Percentiles rank a stretch among this genome's conserved stretches.
Evolutionary conservation across 2,113 vertebrate genomes (phyloP).

Genomic region (Acanthochromis polyacanthus): DNA sequence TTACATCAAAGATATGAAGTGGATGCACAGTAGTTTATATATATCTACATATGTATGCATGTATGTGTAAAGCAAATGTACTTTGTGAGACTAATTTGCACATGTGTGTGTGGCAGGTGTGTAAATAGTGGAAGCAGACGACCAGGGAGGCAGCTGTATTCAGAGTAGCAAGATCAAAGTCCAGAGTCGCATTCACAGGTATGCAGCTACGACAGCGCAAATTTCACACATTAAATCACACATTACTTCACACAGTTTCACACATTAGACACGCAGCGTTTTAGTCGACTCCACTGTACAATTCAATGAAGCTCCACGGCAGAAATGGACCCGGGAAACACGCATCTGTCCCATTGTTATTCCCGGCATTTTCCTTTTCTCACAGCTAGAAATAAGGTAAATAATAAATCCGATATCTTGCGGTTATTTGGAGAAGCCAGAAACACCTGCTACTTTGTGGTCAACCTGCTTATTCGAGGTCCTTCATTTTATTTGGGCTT

Average conservation of each 20-base stretch:
- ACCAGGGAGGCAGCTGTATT: constrained; percentile 68
- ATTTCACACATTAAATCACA: constrained; percentile 39
- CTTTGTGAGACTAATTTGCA: not conserved
- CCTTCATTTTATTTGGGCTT: not conserved
- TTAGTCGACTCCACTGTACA: not conserved
- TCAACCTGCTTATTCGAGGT: not conserved
- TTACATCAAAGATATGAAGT: not conserved
- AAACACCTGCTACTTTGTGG: not conserved
- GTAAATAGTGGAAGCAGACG: constrained; percentile 73
- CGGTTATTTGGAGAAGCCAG: not conserved
- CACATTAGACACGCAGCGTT: not conserved
- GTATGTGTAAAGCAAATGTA: not conserved
- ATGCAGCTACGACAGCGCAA: constrained; percentile 36
- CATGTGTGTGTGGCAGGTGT: constrained; percentile 67
- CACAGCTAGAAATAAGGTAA: not conserved
- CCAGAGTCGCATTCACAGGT: constrained; percentile 63
- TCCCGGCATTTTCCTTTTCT: not conserved
- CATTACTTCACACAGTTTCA: constrained; percentile 18
- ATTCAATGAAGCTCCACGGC: not conserved
- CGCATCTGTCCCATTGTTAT: not conserved
- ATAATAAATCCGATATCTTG: not conserved
- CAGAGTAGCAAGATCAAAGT: constrained; percentile 74
- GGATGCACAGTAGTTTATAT: not conserved
- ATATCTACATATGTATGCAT: not conserved
- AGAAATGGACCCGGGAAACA: not conserved